Base-by-base conservation (phyloP, 2,113 vertebrate species). In the Scytalopus superciliaris region DNA sequence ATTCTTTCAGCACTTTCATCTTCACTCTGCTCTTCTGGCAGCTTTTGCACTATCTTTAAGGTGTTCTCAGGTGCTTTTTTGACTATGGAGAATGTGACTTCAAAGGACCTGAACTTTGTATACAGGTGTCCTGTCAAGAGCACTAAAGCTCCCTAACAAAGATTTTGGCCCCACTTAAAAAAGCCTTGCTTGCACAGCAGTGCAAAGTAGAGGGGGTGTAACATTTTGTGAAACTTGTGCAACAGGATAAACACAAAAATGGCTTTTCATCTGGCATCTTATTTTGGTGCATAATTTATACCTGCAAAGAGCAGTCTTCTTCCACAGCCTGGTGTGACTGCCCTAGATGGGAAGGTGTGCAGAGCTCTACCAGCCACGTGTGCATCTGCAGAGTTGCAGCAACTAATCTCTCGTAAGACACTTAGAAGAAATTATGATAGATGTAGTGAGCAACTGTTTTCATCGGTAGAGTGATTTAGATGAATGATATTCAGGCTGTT, bases 391-490 rank as follows among this genome's bases (percentile, higher is more conserved):
- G 6, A 30, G 68, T 42, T 87, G 45, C 5, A 87, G 68, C 35
- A 57, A 57, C 76, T 84, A 80, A 87, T 84, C 83, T 78, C 66
- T 50, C 0, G 0, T 55, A 70, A 77, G 60, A 78, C 68, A 78
- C 76, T 55, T 28, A 28, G 52, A 62, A 52, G 50, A 94, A 96
- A 96, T 94, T 47, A 84, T 93, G 92, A 97, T 92, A 52, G 86
- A 96, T 96, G 83, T 25, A 96, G 87, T 39, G 52, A 84, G 88
- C 68, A 90, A 90, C 79, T 44, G 68, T 88, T 94, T 88, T 94
- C 94, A 93, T 93, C 35, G 3, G 50, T 67, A 64, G 67, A 93
- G 33, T 90, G 90, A 93, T 96, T 95, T 90, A 95, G 92, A 94
- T 89, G 92, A 95, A 92, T 67, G 64, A 77, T 89, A 79, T 91